Percentiles rank a stretch among this genome's conserved stretches.
Evolutionary conservation across 2,797 vertebrate genomes (phyloP).

Genomic region (Peromyscus eremicus): DNA sequence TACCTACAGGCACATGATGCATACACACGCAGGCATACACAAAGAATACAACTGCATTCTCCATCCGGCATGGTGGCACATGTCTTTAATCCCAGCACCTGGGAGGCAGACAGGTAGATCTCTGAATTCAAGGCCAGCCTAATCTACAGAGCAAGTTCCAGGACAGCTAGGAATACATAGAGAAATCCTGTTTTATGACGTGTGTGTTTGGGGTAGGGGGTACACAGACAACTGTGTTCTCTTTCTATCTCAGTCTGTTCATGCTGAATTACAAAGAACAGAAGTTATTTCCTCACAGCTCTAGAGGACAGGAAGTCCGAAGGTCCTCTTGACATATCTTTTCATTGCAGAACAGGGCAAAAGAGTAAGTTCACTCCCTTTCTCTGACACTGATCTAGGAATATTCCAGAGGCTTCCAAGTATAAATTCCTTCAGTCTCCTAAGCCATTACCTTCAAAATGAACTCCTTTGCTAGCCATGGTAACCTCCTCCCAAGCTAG

Average conservation of each 20-base stretch:
- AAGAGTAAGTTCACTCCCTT: background rate
- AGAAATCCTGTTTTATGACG: background rate
- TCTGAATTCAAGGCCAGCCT: background rate
- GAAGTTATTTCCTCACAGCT: background rate
- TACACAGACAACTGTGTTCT: background rate
- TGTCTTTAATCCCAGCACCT: background rate
- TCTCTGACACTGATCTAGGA: background rate
- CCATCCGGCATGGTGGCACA: background rate
- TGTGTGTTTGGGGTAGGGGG: too few relatives aligned
- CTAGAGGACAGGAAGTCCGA: background rate
- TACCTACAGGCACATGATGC: background rate
- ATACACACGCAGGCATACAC: background rate
- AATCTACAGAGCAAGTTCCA: background rate
- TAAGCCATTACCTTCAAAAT: background rate
- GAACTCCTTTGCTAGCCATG: background rate
- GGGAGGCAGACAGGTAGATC: background rate
- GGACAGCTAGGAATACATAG: background rate
- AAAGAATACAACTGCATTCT: background rate
- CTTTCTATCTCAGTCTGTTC: background rate
- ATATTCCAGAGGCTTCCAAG: background rate
- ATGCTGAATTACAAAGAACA: background rate
- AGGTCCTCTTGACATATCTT: background rate
- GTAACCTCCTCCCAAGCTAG: background rate
- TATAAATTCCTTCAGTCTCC: background rate
- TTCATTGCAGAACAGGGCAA: background rate